Evolutionary conservation across 2,113 vertebrate species (phyloP).

Genomic region (Marmota monax): DNA sequence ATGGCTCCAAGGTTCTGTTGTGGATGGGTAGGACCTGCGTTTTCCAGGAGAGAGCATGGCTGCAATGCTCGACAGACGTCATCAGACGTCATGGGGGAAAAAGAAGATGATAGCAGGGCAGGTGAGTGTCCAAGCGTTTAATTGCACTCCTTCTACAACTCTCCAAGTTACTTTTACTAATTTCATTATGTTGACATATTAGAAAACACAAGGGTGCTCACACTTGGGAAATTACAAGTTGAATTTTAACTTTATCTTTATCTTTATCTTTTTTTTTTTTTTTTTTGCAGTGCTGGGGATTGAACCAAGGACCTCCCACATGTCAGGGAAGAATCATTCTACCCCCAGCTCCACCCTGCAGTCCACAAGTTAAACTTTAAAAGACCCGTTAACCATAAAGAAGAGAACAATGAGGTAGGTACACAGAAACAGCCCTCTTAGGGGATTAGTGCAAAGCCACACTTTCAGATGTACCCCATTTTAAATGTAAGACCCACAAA

Average conservation of each 20-base stretch:
- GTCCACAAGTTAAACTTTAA: neutral
- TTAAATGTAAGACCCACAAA: neutral
- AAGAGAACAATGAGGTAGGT: neutral
- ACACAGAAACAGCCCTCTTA: neutral
- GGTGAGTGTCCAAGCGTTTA: neutral
- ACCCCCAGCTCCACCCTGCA: too few relatives aligned
- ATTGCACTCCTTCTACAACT: neutral
- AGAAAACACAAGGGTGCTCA: neutral
- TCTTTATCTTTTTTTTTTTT: too few relatives aligned
- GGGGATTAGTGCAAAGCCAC: neutral
- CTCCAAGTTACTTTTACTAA: neutral
- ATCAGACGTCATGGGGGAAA: neutral
- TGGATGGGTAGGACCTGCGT: neutral
- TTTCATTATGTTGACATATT: neutral
- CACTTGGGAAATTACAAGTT: neutral
- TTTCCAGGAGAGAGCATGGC: neutral
- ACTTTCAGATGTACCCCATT: neutral
- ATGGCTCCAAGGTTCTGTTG: neutral
- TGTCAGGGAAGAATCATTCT: too few relatives aligned
- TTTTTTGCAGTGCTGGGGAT: too few relatives aligned
- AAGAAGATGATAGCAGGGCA: neutral
- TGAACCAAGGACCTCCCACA: too few relatives aligned
- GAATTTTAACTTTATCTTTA: neutral
- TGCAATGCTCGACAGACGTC: neutral
- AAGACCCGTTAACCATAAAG: neutral